phyloP scores from a whole-genome alignment of 30 jellyfish, hydroid and myxozoan species.

The Haliclystus octoradiatus region DNA sequence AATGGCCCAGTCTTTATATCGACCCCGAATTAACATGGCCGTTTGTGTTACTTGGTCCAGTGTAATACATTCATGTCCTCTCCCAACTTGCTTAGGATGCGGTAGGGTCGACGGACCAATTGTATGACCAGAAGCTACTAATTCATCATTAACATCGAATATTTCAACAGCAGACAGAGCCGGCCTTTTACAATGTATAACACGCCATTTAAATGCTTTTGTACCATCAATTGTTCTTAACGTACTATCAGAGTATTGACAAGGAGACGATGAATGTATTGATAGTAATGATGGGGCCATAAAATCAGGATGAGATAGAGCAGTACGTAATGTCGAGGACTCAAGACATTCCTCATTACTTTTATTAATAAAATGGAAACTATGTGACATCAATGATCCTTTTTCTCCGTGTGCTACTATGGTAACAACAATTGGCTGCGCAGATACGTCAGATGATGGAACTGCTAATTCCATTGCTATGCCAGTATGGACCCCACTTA shows the following conservation, averaged over 20 bases:
- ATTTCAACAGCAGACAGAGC: constrained; percentile 45
- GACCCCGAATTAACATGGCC: constrained; percentile 56
- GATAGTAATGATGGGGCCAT: constrained; percentile 19
- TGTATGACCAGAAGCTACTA: constrained; percentile 48
- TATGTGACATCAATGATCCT: too few relatives aligned
- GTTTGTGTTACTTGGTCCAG: constrained; percentile 33
- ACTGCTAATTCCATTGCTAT: too few relatives aligned
- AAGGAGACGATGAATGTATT: constrained; percentile 9
- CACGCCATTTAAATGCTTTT: constrained; percentile 52
- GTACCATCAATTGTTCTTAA: constrained; percentile 33
- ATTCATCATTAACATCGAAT: constrained; percentile 26
- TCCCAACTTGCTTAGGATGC: constrained; percentile 19
- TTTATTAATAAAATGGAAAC: too few relatives aligned
- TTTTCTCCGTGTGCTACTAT: too few relatives aligned
- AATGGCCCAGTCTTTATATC: constrained; percentile 48
- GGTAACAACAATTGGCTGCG: too few relatives aligned
- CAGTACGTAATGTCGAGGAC: too few relatives aligned
- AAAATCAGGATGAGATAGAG: constrained; percentile 2
- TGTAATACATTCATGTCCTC: constrained; percentile 10
- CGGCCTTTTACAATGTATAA: constrained; percentile 47
- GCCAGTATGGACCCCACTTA: too few relatives aligned
- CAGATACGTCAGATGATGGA: too few relatives aligned
- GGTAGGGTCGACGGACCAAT: constrained; percentile 55
- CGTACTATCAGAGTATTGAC: constrained; percentile 30
- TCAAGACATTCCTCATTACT: too few relatives aligned